Evolutionary conservation across 2,113 vertebrate species (phyloP), one percentile per base, ranked within the genome.

Genomic region (Brienomyrus longianalis): DNA sequence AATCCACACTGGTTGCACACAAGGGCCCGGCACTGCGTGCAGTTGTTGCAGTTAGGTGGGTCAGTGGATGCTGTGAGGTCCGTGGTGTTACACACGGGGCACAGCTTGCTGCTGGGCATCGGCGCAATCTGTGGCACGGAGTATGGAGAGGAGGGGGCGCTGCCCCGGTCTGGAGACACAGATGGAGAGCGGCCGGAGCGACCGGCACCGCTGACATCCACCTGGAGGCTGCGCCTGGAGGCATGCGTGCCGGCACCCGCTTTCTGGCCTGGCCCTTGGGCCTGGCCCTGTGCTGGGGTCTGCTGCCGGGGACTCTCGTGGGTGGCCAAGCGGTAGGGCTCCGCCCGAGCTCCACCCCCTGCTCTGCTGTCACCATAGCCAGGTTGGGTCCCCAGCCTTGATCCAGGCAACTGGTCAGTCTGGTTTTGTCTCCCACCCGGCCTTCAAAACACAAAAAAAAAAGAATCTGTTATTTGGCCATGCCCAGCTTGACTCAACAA

Each of bases 1-100:
- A 99, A 99, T 91, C 98, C 98, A 54, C 98, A 99, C 95, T 99
- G 98, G 96, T 97, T 98, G 97, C 98, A 99, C 95, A 98, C 98
- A 86, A 96, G 97, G 94, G 91, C 97, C 95, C 94, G 96, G 96
- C 98, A 99, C 95, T 98, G 98, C 3, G 98, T 99, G 93, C 98
- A 99, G 92, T 95, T 97, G 90, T 98, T 99, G 96, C 95, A 96
- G 95, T 97, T 98, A 77, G 96, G 97, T 96, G 97, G 97, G 92
- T 96, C 97, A 0, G 97, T 96, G 21, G 95, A 94, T 35, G 96
- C 97, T 83, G 94, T 98, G 96, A 99, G 97, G 93, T 99, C 98
- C 0, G 98, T 97, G 0, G 97, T 98, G 96, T 99, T 99, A 96
- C 98, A 99, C 94, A 99, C 98, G 3, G 98, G 98, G 92, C 98